Conservation (phyloP, 2,113 vertebrate genomes). For the Pollachius pollachius region DNA sequence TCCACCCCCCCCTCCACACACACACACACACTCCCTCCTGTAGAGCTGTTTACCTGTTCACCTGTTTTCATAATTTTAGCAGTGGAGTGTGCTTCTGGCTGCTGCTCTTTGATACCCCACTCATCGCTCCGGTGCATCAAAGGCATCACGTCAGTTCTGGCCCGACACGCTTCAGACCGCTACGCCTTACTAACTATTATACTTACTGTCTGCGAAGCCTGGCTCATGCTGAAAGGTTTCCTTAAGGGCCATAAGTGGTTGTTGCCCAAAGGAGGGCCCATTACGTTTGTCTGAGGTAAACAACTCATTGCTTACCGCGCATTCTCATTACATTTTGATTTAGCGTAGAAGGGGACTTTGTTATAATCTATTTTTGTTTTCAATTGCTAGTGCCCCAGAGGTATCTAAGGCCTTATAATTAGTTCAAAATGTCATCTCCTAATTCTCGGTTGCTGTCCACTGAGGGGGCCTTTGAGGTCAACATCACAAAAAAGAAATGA, state of each 20-base stretch:
- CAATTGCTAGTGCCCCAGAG: conserved; percentile 22
- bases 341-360: conserved; percentile 21
- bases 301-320: conserved; percentile 39
- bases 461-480: conserved; percentile 32
- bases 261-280: conserved; percentile 25
- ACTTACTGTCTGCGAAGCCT: conserved; percentile 15
- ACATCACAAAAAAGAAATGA: conserved; percentile 43
- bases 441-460: conserved; percentile 33
- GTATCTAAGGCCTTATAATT: conserved; percentile 30
- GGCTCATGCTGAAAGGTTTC: conserved; percentile 24
- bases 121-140: conserved; percentile 38
- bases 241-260: conserved; percentile 29
- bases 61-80: conserved; percentile 13
- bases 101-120: conserved; percentile 48
- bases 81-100: conserved; percentile 40
- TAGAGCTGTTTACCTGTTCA: conserved; percentile 61
- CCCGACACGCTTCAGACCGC: conserved; percentile 39
- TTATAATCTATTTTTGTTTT: conserved; percentile 15
- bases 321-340: conserved; percentile 32
- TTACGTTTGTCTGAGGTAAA: conserved; percentile 45
- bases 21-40: conserved; percentile 9
- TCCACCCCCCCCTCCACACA: background rate
- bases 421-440: conserved; percentile 20
- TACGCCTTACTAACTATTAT: too few relatives aligned
- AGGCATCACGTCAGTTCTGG: conserved; percentile 42